Evolutionary conservation across 2,888 invertebrate species (phyloP).

Genomic region (Epirrhoe tristata): DNA sequence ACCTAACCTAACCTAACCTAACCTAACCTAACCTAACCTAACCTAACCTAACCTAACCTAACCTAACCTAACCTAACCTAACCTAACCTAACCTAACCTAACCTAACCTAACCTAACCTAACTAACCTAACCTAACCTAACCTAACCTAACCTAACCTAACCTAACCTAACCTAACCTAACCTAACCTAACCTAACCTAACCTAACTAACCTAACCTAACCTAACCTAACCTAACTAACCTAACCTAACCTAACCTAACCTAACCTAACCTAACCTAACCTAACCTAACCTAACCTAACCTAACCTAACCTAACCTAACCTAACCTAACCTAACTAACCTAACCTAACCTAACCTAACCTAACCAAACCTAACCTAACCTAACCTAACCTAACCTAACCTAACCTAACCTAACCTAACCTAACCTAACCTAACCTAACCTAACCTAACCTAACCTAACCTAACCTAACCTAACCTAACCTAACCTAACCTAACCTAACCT

Average conservation of each 20-base stretch:
- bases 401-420: conserved; percentile 23
- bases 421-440: conserved; percentile 23
- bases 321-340: conserved; percentile 24
- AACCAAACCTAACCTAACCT: conserved; percentile 22
- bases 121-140: conserved; percentile 37
- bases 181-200: conserved; percentile 31
- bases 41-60: conserved; percentile 32
- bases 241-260: conserved; percentile 12
- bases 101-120: conserved; percentile 37
- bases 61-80: conserved; percentile 34
- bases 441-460: conserved; percentile 23
- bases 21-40: conserved; percentile 27
- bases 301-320: conserved; percentile 28
- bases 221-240: conserved; percentile 25
- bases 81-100: conserved; percentile 39
- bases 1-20: conserved; percentile 20
- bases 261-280: conserved; percentile 23
- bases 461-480: conserved; percentile 23
- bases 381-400: conserved; percentile 11
- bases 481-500: conserved; percentile 20
- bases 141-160: conserved; percentile 35
- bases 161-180: conserved; percentile 27
- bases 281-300: conserved; percentile 17
- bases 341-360: conserved; percentile 22
- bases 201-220: conserved; percentile 33